Evolutionary conservation across 2,797 vertebrate genomes (phyloP), one percentile per base, ranked within the genome.

Genomic region (Nyctalus aviator): DNA sequence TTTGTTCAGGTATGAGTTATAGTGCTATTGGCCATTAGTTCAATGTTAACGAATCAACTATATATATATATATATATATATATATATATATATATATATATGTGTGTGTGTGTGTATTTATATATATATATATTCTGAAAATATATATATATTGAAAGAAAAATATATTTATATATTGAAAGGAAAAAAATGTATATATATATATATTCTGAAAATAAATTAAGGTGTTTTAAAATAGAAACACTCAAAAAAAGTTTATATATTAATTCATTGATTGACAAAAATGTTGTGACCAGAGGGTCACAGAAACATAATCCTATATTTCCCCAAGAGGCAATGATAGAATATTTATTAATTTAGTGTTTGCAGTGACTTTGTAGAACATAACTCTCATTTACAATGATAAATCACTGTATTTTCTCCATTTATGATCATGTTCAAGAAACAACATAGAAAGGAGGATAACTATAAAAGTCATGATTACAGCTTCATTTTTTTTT

Each of bases 401-500:
- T 71, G 3, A 89, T 11, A 48, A 84, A 72, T 78, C 17, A 72
- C 13, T 46, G 11, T 8, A 76, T 77, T 90, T 72, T 88, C 20
- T 25, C 6, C n/a, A 66, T 23, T 71, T 91, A 18, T 92, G 13
- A 83, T 37, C 20, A 32, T 69, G 4, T 53, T 21, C 53, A 82
- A 75, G 23, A 82, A 77, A 48, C 1, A 76, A 44, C 17, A 35
- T 18, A 41, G 14, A 37, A 25, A 59, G 6, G 10, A 48, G 8
- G 3, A 6, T 64, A 15, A 12, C 25, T 62, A 11, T 71, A 79
- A 85, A 30, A 81, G 30, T 84, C 25, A 75, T 8, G 0, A 88
- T 79, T 37, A 27, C 30, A 95, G 10, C 35, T 25, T 84, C 3
- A 91, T 35, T 88, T 88, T 35, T 88, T 88, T 59, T 62, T 69